Evolutionary conservation across 2,797 vertebrate species (phyloP).

Genomic region (Schizopygopsis malacanthus): DNA sequence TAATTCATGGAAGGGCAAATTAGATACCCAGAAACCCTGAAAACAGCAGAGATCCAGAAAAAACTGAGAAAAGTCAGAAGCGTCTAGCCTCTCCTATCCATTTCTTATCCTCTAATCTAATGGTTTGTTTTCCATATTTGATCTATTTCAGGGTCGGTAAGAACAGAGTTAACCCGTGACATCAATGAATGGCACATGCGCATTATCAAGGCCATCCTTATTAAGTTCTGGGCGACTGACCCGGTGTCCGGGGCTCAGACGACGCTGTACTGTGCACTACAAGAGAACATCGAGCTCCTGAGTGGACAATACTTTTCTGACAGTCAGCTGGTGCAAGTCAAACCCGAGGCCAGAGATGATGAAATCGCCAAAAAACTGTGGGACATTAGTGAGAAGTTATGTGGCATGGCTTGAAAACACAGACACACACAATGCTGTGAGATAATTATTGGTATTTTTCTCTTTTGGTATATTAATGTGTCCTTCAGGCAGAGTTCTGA

Average conservation of each 20-base stretch:
- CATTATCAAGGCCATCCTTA: background rate
- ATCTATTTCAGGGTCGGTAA: slow-evolving; percentile 39
- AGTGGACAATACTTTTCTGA: slow-evolving; percentile 62
- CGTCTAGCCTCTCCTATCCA: background rate
- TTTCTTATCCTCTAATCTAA: background rate
- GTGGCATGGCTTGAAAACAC: background rate
- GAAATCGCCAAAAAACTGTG: slow-evolving; percentile 62
- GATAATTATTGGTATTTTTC: no score
- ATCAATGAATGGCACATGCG: slow-evolving; percentile 21
- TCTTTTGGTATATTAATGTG: no score
- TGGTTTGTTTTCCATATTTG: background rate
- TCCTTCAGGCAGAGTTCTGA: no score
- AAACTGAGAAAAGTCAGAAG: no score
- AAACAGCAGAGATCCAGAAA: no score
- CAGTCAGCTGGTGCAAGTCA: slow-evolving; percentile 53
- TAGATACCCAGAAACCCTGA: no score
- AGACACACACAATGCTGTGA: no score
- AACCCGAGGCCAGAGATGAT: slow-evolving; percentile 54
- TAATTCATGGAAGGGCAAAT: no score
- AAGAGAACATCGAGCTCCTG: slow-evolving; percentile 57
- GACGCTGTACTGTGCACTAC: slow-evolving; percentile 57
- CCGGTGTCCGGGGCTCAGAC: slow-evolving; percentile 43
- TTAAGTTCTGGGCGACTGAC: slow-evolving; percentile 13
- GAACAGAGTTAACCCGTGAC: slow-evolving; percentile 38
- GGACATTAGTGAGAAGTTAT: slow-evolving; percentile 55